Percentiles rank a stretch among this genome's conserved stretches.
phyloP scores from a whole-genome alignment of 2,113 vertebrate species.

The Hippocampus barbouri region DNA sequence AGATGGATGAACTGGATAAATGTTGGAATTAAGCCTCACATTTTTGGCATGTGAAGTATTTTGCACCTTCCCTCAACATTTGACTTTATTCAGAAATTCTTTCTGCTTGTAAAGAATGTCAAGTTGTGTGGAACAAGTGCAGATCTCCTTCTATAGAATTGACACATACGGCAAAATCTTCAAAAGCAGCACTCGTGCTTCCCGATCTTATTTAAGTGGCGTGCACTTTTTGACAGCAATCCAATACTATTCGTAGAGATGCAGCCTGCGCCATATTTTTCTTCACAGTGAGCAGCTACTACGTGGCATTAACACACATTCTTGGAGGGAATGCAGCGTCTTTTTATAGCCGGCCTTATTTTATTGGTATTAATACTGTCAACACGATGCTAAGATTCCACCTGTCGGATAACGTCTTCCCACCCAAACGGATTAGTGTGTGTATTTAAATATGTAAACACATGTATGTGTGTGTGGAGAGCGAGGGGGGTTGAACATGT shows the following conservation, averaged over 20 bases:
- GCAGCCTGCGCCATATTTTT: constrained; percentile 35
- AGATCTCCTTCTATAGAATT: background rate
- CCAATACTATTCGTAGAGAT: constrained; percentile 43
- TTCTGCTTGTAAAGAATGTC: background rate
- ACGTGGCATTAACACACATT: constrained; percentile 58
- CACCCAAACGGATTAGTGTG: constrained; percentile 43
- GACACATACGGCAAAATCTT: constrained; percentile 10
- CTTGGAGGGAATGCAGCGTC: constrained; percentile 38
- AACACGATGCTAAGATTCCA: constrained; percentile 48
- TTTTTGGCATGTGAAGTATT: background rate
- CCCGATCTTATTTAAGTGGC: constrained; percentile 9
- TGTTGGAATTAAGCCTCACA: background rate
- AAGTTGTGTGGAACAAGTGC: background rate
- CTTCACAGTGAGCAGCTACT: constrained; percentile 38
- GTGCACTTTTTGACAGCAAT: constrained; percentile 36
- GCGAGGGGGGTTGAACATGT: background rate
- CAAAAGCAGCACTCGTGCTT: constrained; percentile 14
- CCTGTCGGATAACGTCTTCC: constrained; percentile 52
- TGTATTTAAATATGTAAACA: constrained; percentile 10
- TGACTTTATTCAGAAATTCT: background rate
- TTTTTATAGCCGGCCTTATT: constrained; percentile 54
- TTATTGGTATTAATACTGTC: constrained; percentile 56
- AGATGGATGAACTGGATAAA: background rate
- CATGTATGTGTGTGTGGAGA: background rate
- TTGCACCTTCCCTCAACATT: background rate